Conservation (phyloP, 2,888 invertebrate species). For the Diarsia brunnea region DNA sequence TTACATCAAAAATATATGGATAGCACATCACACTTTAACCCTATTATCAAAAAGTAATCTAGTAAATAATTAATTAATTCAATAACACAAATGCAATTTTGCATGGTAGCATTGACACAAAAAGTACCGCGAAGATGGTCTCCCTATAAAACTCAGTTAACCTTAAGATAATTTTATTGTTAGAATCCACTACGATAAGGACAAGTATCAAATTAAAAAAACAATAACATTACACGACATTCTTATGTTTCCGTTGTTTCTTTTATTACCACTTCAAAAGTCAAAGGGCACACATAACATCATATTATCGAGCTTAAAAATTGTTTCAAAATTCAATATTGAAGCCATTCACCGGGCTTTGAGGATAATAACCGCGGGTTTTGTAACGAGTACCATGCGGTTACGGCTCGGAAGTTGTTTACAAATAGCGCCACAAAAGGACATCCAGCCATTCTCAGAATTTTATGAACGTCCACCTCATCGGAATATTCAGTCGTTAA, state of each 20-base stretch:
- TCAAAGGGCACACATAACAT: constrained; percentile 20
- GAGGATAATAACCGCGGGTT: neutral
- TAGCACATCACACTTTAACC: neutral
- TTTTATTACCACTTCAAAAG: neutral
- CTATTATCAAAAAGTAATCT: neutral
- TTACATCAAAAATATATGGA: neutral
- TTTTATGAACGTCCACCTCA: constrained; percentile 15
- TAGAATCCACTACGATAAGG: neutral
- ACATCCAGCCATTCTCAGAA: constrained; percentile 33
- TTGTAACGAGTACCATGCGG: constrained; percentile 2
- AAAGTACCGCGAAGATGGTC: neutral
- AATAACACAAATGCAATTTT: neutral
- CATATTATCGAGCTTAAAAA: neutral
- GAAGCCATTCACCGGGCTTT: constrained; percentile 9
- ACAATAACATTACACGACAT: neutral
- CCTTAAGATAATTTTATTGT: neutral
- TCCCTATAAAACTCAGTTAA: neutral
- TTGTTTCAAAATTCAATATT: constrained; percentile 18
- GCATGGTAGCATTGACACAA: neutral
- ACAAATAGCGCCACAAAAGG: constrained; percentile 27
- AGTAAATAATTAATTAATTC: neutral
- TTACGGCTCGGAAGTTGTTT: constrained; percentile 13
- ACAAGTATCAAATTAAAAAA: neutral
- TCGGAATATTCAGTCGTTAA: constrained; percentile 21
- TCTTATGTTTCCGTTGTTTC: neutral